phyloP scores from a whole-genome alignment of 2,797 vertebrate species.

The Carapus acus region DNA sequence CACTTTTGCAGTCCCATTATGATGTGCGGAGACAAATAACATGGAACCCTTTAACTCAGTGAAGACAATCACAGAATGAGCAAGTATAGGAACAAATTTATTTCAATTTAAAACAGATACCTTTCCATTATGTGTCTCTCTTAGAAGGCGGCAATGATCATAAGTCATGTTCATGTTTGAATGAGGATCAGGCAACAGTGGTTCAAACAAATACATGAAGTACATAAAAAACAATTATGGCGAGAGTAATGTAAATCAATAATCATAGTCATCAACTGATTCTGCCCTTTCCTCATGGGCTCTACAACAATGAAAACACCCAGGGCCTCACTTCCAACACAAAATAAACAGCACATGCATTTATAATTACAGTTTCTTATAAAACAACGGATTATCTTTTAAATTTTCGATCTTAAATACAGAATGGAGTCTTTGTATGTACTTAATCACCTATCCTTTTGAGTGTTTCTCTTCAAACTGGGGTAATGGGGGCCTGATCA shows the following conservation, averaged over 20 bases:
- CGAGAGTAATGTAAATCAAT: constrained; percentile 78
- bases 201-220: constrained; percentile 82
- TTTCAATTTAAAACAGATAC: constrained; percentile 99
- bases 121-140: constrained; percentile 81
- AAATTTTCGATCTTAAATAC: constrained; percentile 74
- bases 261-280: constrained; percentile 68
- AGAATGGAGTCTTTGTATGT: constrained; percentile 72
- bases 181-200: constrained; percentile 86
- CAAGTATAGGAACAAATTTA: constrained; percentile 98
- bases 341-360: constrained; percentile 85
- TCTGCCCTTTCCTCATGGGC: constrained; percentile 61
- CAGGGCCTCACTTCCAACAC: constrained; percentile 72
- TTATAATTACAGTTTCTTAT: constrained; percentile 80
- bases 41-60: constrained; percentile 44
- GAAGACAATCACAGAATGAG: constrained; percentile 53
- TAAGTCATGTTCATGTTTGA: constrained; percentile 90
- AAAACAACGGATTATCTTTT: constrained; percentile 75
- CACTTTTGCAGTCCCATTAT: neutral
- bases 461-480: constrained; percentile 71
- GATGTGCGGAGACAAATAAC: too few species aligned
- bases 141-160: constrained; percentile 98
- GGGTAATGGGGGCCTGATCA: constrained; percentile 64
- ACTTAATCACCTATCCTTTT: constrained; percentile 66
- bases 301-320: constrained; percentile 65
- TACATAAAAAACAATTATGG: constrained; percentile 75